Conservation (phyloP, 2,797 vertebrate genomes). For the Poeciliopsis presidionis region DNA sequence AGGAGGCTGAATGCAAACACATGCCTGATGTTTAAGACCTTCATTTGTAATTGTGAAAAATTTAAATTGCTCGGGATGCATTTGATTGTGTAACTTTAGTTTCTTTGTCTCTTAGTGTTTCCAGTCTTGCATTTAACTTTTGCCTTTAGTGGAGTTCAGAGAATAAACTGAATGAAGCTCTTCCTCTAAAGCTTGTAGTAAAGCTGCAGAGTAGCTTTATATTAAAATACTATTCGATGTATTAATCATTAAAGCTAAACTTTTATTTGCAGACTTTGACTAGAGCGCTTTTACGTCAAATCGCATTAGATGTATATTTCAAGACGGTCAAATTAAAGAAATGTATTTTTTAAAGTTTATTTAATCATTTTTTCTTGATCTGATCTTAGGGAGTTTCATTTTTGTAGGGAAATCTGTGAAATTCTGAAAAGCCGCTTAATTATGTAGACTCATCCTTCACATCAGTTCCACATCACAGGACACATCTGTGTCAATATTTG, state of each 20-base stretch:
- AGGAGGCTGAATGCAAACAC: neutral
- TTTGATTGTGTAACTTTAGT: neutral
- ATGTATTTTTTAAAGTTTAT: constrained; percentile 23
- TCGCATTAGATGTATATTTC: constrained; percentile 29
- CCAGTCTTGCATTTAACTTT: neutral
- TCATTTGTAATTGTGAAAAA: neutral
- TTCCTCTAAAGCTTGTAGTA: neutral
- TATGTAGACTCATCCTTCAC: constrained; percentile 59
- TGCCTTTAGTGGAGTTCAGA: neutral
- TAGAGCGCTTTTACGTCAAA: neutral
- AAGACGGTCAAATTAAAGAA: constrained; percentile 33
- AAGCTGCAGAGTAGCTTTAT: neutral
- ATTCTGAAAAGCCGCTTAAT: constrained; percentile 29
- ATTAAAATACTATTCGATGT: neutral
- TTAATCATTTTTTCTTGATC: constrained; percentile 4
- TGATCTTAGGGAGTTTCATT: constrained; percentile 26
- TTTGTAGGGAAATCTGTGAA: constrained; percentile 19
- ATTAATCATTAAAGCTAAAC: neutral
- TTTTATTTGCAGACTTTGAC: constrained; percentile 4
- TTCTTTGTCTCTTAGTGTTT: neutral
- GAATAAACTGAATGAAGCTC: neutral
- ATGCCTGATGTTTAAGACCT: neutral
- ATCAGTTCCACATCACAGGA: constrained; percentile 63
- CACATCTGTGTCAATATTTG: constrained; percentile 79
- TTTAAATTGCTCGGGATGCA: neutral